These are phyloP conservation scores for Drosophila sturtevanti DNA, from an alignment of 1,140 invertebrate genomes.

Conservation along the genomic window DNA sequence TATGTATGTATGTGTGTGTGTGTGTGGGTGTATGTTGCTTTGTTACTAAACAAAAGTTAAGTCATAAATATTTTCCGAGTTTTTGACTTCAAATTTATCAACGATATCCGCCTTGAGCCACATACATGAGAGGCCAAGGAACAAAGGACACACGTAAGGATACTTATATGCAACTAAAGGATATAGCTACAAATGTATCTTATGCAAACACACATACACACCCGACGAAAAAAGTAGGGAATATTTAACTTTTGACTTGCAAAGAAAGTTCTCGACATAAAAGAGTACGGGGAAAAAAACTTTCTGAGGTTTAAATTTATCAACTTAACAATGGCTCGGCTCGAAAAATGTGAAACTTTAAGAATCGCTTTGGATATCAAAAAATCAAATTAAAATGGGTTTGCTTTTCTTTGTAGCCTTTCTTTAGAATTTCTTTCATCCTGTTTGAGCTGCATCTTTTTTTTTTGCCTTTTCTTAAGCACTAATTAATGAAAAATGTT, in stretches of 20 bases:
- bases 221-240: not conserved
- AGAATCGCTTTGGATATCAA: not conserved
- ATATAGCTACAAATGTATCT: conserved; percentile 32
- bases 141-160: conserved; percentile 44
- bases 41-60: conserved; percentile 81
- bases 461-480: not conserved
- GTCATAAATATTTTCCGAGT: conserved; percentile 81
- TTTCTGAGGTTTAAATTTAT: conserved; percentile 42
- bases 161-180: conserved; percentile 25
- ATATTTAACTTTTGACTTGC: conserved; percentile 48
- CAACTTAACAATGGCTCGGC: not conserved
- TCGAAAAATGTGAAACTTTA: not conserved
- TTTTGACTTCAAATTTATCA: conserved; percentile 80
- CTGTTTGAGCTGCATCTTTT: not conserved
- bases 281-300: conserved; percentile 36
- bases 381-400: not conserved
- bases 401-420: not conserved
- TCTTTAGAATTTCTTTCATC: not conserved
- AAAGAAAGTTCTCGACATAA: conserved; percentile 49
- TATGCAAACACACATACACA: conserved; percentile 19
- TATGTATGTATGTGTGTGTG: conserved; percentile 5
- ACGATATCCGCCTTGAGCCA: conserved; percentile 69
- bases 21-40: conserved; percentile 46
- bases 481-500: conserved; percentile 13
- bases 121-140: conserved; percentile 24